Evolutionary conservation across 2,888 invertebrate species (phyloP).

Genomic region (Dasysyrphus tricinctus): DNA sequence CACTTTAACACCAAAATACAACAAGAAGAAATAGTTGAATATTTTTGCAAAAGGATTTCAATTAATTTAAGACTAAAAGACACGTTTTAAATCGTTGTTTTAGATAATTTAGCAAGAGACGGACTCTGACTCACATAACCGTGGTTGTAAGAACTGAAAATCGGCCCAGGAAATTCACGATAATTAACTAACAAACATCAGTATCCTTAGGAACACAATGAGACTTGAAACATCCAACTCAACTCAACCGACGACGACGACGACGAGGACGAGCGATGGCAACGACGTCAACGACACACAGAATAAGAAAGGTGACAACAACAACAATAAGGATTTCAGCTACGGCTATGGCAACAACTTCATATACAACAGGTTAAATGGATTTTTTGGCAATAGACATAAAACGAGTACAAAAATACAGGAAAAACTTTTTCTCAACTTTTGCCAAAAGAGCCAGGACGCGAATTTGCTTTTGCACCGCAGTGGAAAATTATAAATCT

Average conservation of each 20-base stretch:
- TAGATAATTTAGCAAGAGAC: slow-evolving; percentile 46
- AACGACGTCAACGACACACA: background rate
- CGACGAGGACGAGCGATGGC: slow-evolving; percentile 31
- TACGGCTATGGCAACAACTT: slow-evolving; percentile 28
- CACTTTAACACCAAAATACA: background rate
- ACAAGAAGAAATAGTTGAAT: background rate
- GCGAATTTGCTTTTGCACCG: slow-evolving; percentile 29
- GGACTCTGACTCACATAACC: slow-evolving; percentile 54
- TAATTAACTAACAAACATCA: slow-evolving; percentile 54
- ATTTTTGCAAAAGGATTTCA: background rate
- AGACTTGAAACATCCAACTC: slow-evolving; percentile 46
- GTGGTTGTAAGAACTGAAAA: slow-evolving; percentile 28
- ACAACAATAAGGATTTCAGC: too few relatives aligned
- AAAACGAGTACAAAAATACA: background rate
- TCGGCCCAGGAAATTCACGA: slow-evolving; percentile 43
- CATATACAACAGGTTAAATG: slow-evolving; percentile 72
- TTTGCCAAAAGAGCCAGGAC: slow-evolving; percentile 13
- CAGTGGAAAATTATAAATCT: slow-evolving; percentile 30
- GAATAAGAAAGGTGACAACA: too few relatives aligned
- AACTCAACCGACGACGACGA: slow-evolving; percentile 42
- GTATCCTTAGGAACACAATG: slow-evolving; percentile 51
- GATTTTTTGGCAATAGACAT: slow-evolving; percentile 5
- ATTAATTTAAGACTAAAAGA: slow-evolving; percentile 53
- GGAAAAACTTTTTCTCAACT: slow-evolving; percentile 51
- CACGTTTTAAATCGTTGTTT: slow-evolving; percentile 68